Evolutionary conservation across 2,797 vertebrate genomes (phyloP).

Genomic region (Halcyon chelicuti): DNA sequence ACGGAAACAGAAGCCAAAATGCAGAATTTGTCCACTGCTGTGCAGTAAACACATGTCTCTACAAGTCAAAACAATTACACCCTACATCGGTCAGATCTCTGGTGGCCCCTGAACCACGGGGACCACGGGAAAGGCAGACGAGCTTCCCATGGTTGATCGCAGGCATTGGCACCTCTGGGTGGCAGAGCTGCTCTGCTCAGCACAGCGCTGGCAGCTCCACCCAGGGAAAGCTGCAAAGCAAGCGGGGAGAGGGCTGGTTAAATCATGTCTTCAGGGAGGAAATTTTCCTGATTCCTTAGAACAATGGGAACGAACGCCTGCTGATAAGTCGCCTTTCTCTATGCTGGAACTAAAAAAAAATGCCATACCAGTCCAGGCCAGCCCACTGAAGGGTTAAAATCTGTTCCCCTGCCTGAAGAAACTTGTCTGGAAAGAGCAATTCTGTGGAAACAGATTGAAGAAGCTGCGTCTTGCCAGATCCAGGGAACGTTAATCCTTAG

Average conservation of each 20-base stretch:
- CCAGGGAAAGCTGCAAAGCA: neutral
- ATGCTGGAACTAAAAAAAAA: neutral
- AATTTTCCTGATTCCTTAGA: neutral
- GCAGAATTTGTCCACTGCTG: neutral
- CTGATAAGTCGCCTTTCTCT: neutral
- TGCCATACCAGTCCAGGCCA: neutral
- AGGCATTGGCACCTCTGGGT: neutral
- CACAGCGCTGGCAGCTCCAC: neutral
- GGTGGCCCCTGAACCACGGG: neutral
- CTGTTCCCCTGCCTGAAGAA: neutral
- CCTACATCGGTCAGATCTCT: neutral
- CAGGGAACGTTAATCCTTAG: neutral
- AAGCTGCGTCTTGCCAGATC: neutral
- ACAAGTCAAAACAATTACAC: neutral
- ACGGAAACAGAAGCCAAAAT: neutral
- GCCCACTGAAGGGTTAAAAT: slow-evolving; percentile 1
- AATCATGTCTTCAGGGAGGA: neutral
- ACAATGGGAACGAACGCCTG: neutral
- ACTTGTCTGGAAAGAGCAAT: neutral
- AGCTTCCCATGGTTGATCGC: neutral
- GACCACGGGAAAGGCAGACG: neutral
- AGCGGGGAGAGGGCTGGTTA: neutral
- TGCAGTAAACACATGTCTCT: neutral
- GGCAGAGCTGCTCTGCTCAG: neutral
- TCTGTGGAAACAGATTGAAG: neutral